A percentile compares a stretch with the other conserved stretches of the same genome.
These are phyloP conservation scores for Ranitomeya variabilis DNA, from an alignment of 2,113 vertebrate species.

Conservation along the genomic window DNA sequence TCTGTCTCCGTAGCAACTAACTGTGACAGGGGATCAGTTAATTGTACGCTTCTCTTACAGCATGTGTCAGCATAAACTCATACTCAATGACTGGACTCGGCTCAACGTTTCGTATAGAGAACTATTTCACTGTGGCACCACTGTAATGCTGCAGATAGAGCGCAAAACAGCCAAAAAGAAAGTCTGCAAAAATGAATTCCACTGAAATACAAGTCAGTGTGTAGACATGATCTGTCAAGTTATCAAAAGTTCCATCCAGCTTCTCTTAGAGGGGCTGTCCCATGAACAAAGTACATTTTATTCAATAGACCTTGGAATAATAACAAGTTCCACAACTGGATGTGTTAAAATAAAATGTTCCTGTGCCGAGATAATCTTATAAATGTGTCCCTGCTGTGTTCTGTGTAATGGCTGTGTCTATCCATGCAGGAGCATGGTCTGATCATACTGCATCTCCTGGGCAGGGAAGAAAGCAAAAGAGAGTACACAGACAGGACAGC, in stretches of 20 bases:
- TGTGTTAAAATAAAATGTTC: no score
- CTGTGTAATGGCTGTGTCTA: no score
- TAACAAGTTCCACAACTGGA: no score
- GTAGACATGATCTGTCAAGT: not conserved
- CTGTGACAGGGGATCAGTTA: slow-evolving; percentile 48
- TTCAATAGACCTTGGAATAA: no score
- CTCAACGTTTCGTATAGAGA: not conserved
- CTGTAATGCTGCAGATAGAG: not conserved
- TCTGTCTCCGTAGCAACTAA: slow-evolving; percentile 55
- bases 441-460: no score
- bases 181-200: not conserved
- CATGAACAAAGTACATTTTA: no score
- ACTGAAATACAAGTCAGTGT: not conserved
- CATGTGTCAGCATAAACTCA: slow-evolving; percentile 43
- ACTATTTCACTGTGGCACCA: not conserved
- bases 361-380: no score
- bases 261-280: not conserved
- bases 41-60: slow-evolving; percentile 46
- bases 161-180: not conserved
- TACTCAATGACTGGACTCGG: slow-evolving; percentile 25
- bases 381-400: no score
- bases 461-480: no score
- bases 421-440: no score
- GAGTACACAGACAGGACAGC: no score
- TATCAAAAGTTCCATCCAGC: not conserved